Conservation (phyloP, 2,797 vertebrate species). For the Agapornis canus region DNA sequence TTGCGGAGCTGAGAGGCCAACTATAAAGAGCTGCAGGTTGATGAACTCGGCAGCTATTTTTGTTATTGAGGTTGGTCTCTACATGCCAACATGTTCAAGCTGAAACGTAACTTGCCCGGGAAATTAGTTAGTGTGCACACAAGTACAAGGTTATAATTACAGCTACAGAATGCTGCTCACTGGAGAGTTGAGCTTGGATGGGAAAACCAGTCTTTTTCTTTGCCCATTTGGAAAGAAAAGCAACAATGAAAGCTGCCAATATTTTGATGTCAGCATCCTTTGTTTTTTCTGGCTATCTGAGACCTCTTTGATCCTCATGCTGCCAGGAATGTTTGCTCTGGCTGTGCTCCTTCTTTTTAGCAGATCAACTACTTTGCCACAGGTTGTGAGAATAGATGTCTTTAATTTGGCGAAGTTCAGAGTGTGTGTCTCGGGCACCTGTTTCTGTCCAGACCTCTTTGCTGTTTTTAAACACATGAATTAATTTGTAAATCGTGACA, state of each 20-base stretch:
- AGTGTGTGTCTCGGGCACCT: not conserved
- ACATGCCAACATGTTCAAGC: conserved; percentile 21
- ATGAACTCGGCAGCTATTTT: conserved; percentile 65
- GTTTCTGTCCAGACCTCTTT: not conserved
- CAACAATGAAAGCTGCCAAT: conserved; percentile 52
- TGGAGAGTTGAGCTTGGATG: conserved; percentile 51
- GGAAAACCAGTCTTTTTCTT: conserved; percentile 28
- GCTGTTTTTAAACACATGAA: not conserved
- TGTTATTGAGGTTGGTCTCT: conserved; percentile 48
- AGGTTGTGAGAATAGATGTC: conserved; percentile 6
- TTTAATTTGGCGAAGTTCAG: not conserved
- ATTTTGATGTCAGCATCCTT: conserved; percentile 66
- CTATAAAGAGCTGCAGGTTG: conserved; percentile 62
- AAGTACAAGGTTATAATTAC: conserved; percentile 65
- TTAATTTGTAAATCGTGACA: not conserved
- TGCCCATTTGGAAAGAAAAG: conserved; percentile 63
- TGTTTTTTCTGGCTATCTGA: conserved; percentile 56
- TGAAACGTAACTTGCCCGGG: conserved; percentile 40
- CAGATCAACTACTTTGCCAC: conserved; percentile 2
- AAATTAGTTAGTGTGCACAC: conserved; percentile 58
- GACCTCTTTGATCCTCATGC: conserved; percentile 38
- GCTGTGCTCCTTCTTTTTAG: not conserved
- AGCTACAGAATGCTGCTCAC: conserved; percentile 55
- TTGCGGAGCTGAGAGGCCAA: conserved; percentile 50
- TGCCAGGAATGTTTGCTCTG: conserved; percentile 55